A percentile compares a stretch with the other conserved stretches of the same genome.
These are phyloP conservation scores for Enhydra lutris DNA, from an alignment of 2,113 vertebrate species.

Conservation along the genomic window DNA sequence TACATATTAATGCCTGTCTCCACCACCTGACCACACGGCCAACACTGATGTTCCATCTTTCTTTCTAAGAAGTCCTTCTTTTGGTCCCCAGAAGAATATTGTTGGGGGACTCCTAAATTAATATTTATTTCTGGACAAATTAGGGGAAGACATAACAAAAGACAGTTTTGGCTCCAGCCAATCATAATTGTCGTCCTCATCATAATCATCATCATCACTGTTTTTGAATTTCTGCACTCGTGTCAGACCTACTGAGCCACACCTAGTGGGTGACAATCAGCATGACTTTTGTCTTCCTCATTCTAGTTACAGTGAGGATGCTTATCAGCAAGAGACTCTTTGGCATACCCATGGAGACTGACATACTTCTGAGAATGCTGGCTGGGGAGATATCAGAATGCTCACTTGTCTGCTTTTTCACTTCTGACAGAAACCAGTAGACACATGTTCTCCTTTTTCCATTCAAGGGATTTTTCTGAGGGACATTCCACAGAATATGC, in stretches of 20 bases:
- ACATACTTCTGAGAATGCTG: background rate
- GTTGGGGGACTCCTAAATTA: conserved; percentile 21
- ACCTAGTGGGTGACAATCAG: background rate
- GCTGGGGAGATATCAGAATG: background rate
- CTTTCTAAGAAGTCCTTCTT: background rate
- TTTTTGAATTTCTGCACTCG: background rate
- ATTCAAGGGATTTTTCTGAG: conserved; percentile 31
- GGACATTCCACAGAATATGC: background rate
- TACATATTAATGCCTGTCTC: conserved; percentile 82
- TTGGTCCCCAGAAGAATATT: background rate
- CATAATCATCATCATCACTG: background rate
- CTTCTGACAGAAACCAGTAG: background rate
- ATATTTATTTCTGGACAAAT: background rate
- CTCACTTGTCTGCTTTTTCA: background rate
- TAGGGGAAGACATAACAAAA: background rate
- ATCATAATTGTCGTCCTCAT: background rate
- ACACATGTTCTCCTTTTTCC: background rate
- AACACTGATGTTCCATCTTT: conserved; percentile 17
- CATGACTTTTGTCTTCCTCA: background rate
- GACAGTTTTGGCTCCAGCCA: background rate
- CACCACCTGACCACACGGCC: conserved; percentile 57
- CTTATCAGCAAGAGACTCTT: conserved; percentile 24
- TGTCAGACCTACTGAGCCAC: background rate
- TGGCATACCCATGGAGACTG: conserved; percentile 15
- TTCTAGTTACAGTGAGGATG: background rate